These are phyloP conservation scores for Coptodon bakossiorum DNA, from an alignment of 2,113 vertebrate species.

Conservation along the genomic window DNA sequence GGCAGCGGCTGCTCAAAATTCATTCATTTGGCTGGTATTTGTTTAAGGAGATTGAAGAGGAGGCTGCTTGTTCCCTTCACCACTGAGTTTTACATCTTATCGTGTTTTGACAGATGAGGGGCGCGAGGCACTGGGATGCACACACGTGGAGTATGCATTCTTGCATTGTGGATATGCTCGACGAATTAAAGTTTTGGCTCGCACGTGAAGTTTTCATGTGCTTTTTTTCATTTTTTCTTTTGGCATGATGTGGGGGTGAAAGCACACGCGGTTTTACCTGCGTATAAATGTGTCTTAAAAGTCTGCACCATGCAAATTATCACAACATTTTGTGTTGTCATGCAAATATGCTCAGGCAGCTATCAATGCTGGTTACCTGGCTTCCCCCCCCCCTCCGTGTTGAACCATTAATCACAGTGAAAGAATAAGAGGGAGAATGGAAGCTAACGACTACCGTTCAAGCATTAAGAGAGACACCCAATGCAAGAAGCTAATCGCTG, in stretches of 20 bases:
- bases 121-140: constrained; percentile 26
- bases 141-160: constrained; percentile 18
- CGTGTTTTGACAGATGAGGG: constrained; percentile 63
- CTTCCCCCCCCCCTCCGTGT: neutral
- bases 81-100: constrained; percentile 65
- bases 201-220: constrained; percentile 8
- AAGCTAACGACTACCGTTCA: neutral
- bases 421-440: neutral
- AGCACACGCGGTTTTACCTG: neutral
- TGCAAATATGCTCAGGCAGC: neutral
- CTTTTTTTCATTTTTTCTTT: neutral
- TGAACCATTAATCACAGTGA: neutral
- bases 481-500: neutral
- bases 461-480: neutral
- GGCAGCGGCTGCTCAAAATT: constrained; percentile 62
- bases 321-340: neutral
- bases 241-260: neutral
- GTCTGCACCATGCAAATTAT: neutral
- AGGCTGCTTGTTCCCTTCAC: constrained; percentile 54
- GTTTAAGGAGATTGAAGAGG: constrained; percentile 71
- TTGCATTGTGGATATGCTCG: constrained; percentile 15
- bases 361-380: neutral
- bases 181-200: constrained; percentile 14
- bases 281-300: neutral
- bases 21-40: constrained; percentile 72